These are phyloP conservation scores for Megaleporinus macrocephalus DNA, from an alignment of 2,113 vertebrate genomes.

Conservation along the genomic window DNA sequence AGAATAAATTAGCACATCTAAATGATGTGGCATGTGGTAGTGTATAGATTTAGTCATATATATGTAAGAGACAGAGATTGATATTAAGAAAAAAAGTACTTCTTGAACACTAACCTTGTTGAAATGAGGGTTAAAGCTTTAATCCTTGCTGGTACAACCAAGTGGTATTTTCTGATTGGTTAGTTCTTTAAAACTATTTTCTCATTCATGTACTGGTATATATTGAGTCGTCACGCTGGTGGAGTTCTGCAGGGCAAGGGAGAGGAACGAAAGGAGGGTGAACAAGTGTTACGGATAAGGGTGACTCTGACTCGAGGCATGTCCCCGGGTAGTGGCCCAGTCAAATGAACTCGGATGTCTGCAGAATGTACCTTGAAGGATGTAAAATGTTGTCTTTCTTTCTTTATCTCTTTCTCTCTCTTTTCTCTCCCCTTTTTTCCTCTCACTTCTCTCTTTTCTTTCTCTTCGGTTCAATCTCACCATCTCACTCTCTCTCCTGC, in stretches of 20 bases:
- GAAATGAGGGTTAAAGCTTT: neutral
- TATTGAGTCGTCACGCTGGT: neutral
- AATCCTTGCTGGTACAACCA: neutral
- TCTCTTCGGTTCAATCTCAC: conserved; percentile 76
- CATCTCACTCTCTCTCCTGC: conserved; percentile 86
- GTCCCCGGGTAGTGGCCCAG: conserved; percentile 90
- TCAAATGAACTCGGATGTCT: conserved; percentile 78
- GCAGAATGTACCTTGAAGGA: conserved; percentile 94
- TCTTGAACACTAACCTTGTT: neutral
- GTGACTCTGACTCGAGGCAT: conserved; percentile 81
- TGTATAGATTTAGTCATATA: no score
- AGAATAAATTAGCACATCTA: no score
- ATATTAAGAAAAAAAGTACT: neutral
- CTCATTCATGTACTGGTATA: neutral
- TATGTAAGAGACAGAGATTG: no score
- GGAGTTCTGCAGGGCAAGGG: conserved; percentile 10
- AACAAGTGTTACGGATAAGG: conserved; percentile 75
- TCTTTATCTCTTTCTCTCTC: conserved; percentile 59
- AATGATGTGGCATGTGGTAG: no score
- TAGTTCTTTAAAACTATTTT: neutral
- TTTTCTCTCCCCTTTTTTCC: conserved; percentile 66
- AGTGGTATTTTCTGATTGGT: neutral
- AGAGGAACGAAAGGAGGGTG: conserved; percentile 31
- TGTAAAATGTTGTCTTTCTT: conserved; percentile 84
- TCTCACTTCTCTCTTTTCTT: conserved; percentile 72